phyloP scores from a whole-genome alignment of 53 echinoderm and acorn worm genomes.

The Henricia sp. region DNA sequence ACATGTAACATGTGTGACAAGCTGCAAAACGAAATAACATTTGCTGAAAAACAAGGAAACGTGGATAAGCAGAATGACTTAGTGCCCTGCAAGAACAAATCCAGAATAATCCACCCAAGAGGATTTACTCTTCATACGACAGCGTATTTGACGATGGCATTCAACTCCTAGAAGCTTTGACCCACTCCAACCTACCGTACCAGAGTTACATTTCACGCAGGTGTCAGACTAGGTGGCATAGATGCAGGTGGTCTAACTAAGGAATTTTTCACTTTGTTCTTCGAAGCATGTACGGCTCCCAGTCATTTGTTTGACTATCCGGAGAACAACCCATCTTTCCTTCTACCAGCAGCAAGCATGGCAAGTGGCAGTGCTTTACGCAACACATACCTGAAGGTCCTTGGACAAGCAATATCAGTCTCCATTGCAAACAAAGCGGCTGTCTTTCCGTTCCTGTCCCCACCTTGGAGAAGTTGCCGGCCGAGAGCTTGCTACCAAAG shows the following conservation, averaged over 20 bases:
- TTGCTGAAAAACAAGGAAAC: no score
- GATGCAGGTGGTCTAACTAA: not conserved
- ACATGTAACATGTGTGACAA: no score
- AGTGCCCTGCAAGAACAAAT: no score
- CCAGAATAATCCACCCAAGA: no score
- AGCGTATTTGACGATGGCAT: not conserved
- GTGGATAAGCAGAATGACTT: no score
- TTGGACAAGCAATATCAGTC: not conserved
- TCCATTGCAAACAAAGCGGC: not conserved
- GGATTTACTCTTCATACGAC: not conserved
- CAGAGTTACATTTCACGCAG: not conserved
- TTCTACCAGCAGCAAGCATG: not conserved
- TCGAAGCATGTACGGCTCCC: not conserved
- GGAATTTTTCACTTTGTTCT: not conserved
- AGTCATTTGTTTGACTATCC: not conserved
- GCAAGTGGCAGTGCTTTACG: not conserved
- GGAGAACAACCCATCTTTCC: not conserved
- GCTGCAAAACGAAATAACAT: no score
- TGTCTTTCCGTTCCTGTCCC: not conserved
- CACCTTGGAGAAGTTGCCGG: not conserved
- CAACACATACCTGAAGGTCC: not conserved
- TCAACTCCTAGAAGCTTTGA: not conserved
- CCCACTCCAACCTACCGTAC: not conserved
- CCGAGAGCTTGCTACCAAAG: not conserved
- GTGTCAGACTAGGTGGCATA: not conserved